Evolutionary conservation across 1,140 invertebrate genomes (phyloP).

Genomic region (Bombus huntii): DNA sequence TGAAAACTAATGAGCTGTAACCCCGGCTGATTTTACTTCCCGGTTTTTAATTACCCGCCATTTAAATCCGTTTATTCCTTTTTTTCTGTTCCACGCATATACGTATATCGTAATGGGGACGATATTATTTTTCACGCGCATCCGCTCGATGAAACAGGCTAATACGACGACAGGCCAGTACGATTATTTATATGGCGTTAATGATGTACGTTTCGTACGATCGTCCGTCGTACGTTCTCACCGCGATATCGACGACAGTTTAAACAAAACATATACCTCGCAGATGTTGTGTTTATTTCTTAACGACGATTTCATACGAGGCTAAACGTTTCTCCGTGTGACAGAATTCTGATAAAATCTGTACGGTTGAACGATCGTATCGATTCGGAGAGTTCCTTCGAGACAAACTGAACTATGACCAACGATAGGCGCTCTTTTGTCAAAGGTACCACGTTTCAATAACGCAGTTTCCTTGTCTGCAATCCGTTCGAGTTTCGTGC

Average conservation of each 20-base stretch:
- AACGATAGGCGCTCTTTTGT: neutral
- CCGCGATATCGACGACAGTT: neutral
- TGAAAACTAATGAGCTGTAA: slow-evolving; percentile 68
- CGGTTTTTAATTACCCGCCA: slow-evolving; percentile 65
- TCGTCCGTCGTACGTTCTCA: slow-evolving; percentile 8
- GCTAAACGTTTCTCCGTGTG: neutral
- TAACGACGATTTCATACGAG: neutral
- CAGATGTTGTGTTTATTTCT: too few relatives aligned
- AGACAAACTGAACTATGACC: slow-evolving; percentile 1
- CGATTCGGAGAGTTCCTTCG: neutral
- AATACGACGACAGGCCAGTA: neutral
- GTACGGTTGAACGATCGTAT: neutral
- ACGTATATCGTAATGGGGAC: slow-evolving; percentile 4
- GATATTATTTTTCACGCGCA: slow-evolving; percentile 38
- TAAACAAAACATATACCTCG: neutral
- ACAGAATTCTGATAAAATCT: neutral
- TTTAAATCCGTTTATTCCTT: slow-evolving; percentile 41
- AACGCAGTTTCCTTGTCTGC: neutral
- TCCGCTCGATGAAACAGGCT: slow-evolving; percentile 16
- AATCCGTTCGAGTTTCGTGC: neutral
- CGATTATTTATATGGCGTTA: slow-evolving; percentile 35
- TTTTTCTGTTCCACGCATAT: too few relatives aligned
- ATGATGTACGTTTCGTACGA: slow-evolving; percentile 52
- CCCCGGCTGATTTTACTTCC: slow-evolving; percentile 53
- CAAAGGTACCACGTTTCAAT: neutral